Evolutionary conservation across 1,140 invertebrate species (phyloP).

Genomic region (Augochlora pura): DNA sequence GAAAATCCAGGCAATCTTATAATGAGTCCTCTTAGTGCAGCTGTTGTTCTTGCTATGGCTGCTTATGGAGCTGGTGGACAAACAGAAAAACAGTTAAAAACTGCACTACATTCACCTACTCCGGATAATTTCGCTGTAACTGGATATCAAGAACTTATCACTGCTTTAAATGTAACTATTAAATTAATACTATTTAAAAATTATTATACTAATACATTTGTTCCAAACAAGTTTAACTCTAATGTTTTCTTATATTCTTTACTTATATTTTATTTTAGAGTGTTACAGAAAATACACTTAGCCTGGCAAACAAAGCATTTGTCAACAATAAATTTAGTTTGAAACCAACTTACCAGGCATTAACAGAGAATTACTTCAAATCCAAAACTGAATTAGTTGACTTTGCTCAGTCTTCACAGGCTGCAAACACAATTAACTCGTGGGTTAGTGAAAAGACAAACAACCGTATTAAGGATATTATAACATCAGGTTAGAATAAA

Average conservation of each 20-base stretch:
- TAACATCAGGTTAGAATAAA: slow-evolving; percentile 74
- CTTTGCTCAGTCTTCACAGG: slow-evolving; percentile 66
- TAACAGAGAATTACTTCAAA: slow-evolving; percentile 57
- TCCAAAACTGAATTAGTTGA: slow-evolving; percentile 68
- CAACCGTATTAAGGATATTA: slow-evolving; percentile 81
- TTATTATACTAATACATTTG: too few relatives aligned
- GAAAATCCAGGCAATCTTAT: slow-evolving; percentile 63
- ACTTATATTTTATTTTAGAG: slow-evolving; percentile 56
- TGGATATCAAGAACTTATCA: slow-evolving; percentile 63
- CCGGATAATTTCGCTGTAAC: slow-evolving; percentile 42
- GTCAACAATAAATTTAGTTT: slow-evolving; percentile 39
- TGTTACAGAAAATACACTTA: slow-evolving; percentile 66
- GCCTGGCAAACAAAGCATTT: slow-evolving; percentile 73
- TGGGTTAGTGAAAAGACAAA: slow-evolving; percentile 82
- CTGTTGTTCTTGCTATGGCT: slow-evolving; percentile 70
- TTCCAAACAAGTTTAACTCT: not conserved
- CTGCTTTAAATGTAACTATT: slow-evolving; percentile 66
- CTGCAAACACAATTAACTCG: slow-evolving; percentile 79
- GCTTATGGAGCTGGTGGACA: slow-evolving; percentile 67
- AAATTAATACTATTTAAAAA: not conserved
- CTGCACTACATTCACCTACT: slow-evolving; percentile 61
- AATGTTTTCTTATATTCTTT: not conserved
- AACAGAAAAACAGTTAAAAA: slow-evolving; percentile 64
- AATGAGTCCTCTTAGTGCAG: slow-evolving; percentile 68
- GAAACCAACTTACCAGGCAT: slow-evolving; percentile 55